Evolutionary conservation across 2,888 invertebrate species (phyloP).

Genomic region (Hydrotaea diabolus): DNA sequence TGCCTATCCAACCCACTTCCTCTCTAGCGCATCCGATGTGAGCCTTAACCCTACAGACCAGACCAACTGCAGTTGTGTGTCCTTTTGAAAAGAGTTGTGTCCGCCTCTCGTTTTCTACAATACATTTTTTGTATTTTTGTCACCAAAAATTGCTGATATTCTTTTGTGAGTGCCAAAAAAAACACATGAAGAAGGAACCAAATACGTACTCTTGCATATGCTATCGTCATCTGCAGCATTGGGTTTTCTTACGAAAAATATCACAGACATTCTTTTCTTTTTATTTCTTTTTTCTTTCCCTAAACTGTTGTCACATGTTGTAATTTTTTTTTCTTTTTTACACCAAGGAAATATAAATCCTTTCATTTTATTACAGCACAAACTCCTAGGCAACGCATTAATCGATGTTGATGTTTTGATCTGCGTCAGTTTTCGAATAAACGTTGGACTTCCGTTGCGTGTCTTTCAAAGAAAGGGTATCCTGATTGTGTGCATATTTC

Average conservation of each 20-base stretch:
- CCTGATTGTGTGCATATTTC: constrained; percentile 26
- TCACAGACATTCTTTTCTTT: background rate
- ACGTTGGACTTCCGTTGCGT: constrained; percentile 58
- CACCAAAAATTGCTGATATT: constrained; percentile 33
- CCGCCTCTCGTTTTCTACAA: background rate
- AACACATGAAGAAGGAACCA: background rate
- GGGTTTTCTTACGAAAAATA: constrained; percentile 1
- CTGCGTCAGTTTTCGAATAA: constrained; percentile 24
- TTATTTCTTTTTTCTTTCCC: constrained; percentile 26
- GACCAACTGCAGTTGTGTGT: background rate
- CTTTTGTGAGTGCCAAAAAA: background rate
- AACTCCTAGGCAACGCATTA: background rate
- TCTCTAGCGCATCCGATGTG: constrained; percentile 2
- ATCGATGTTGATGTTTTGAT: constrained; percentile 39
- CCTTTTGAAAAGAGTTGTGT: constrained; percentile 19
- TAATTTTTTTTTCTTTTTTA: constrained; percentile 41
- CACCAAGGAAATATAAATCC: constrained; percentile 58
- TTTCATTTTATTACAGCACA: constrained; percentile 53
- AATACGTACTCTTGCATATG: background rate
- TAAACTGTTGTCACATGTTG: constrained; percentile 45
- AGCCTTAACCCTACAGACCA: too few species aligned
- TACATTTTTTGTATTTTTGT: constrained; percentile 28
- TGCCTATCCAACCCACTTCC: background rate
- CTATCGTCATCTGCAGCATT: constrained; percentile 40
- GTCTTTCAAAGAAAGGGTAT: constrained; percentile 13